These are phyloP conservation scores for Nannoperca obscura DNA, from an alignment of 2,797 vertebrate species.

Conservation along the genomic window DNA sequence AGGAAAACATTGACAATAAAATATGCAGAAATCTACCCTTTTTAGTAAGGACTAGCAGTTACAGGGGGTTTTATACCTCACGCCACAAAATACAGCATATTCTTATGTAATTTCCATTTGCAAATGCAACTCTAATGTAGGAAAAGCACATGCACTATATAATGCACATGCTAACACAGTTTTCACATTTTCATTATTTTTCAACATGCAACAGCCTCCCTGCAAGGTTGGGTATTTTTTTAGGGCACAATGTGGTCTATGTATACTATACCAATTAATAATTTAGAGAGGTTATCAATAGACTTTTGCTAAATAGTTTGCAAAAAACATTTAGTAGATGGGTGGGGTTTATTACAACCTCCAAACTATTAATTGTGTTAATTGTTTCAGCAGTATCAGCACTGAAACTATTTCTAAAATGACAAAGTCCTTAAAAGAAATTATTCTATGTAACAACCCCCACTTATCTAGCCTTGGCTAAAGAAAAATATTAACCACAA, in stretches of 20 bases:
- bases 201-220: conserved; percentile 47
- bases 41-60: background rate
- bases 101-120: background rate
- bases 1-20: conserved; percentile 3
- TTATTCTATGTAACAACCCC: background rate
- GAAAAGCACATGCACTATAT: background rate
- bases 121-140: background rate
- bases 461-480: conserved; percentile 13
- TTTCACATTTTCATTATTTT: conserved; percentile 42
- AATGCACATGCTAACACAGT: background rate
- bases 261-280: background rate
- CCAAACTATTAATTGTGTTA: background rate
- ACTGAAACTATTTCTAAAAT: background rate
- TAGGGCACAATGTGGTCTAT: conserved; percentile 28
- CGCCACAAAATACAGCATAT: background rate
- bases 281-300: conserved; percentile 11
- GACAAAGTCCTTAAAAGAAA: background rate
- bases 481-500: background rate
- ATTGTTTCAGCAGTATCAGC: background rate
- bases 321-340: conserved; percentile 9
- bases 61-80: background rate
- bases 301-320: background rate
- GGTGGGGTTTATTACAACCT: conserved; percentile 29
- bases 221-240: conserved; percentile 61
- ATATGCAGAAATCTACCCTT: conserved; percentile 13